Base-by-base conservation (phyloP, 2,797 vertebrate species). In the Semotilus atromaculatus region DNA sequence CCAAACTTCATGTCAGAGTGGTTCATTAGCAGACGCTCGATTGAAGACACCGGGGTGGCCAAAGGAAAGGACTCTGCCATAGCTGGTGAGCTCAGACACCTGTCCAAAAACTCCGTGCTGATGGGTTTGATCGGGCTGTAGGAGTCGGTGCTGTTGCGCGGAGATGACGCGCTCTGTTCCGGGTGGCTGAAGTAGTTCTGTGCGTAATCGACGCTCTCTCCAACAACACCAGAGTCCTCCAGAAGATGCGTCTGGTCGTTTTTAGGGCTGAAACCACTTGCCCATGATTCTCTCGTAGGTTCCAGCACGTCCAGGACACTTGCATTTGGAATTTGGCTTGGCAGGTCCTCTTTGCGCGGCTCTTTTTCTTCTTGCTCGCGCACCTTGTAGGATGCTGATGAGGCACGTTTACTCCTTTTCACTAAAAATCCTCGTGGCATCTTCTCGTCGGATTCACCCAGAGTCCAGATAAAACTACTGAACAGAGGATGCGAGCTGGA, bases 341-440 rank as follows among this genome's bases (percentile, higher is more conserved):
- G n/a, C 16, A 4, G 45, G 3, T 88, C 43, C 34, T 45, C 23
- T 64, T 81, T 76, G 3, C 68, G 81, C 81, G 29, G 40, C 38
- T 87, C 82, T 36, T 26, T 83, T 82, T 88, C 88, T 55, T 87
- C 90, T 75, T 38, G 73, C 2, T 85, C 90, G 10, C 97, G 93
- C 62, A 92, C 79, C 82, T 97, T 93, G 91, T 97, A 97, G 0
- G 95, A 96, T 45, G 94, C 92, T 21, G 92, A 88, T 38, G 94
- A 93, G 29, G 92, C 89, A 14, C 97, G 94, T 90, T 96, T 96
- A 93, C 91, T 97, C 85, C 98, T 95, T 92, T 99, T 99, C 88
- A 99, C 97, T 89, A 99, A 88, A 88, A 99, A 99, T 74, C 97
- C 97, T 87, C 97, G 95, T 87, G 98, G 98, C 98, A 99, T 99